phyloP scores from a whole-genome alignment of 2,888 invertebrate species.

The Clistopyga incitator region DNA sequence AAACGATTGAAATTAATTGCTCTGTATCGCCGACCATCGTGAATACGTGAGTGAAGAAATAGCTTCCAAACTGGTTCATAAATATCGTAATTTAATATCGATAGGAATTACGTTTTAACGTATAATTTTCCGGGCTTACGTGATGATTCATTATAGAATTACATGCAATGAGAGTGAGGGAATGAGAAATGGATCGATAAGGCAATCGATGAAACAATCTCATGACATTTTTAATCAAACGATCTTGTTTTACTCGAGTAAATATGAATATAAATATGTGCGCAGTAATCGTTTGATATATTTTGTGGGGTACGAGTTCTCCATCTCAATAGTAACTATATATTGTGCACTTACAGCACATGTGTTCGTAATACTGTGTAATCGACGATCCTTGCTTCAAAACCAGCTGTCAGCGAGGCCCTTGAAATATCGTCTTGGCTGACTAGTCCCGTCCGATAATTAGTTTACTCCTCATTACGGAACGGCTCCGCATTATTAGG shows the following conservation, averaged over 20 bases:
- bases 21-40: background rate
- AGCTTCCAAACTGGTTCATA: background rate
- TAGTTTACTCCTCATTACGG: constrained; percentile 83
- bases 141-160: background rate
- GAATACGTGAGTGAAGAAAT: background rate
- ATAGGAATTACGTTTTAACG: background rate
- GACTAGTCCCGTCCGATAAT: constrained; percentile 81
- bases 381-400: constrained; percentile 75
- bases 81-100: constrained; percentile 20
- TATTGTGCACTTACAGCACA: background rate
- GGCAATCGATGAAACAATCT: constrained; percentile 23
- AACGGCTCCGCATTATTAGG: constrained; percentile 80
- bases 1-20: background rate
- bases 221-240: constrained; percentile 31
- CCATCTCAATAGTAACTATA: background rate
- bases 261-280: background rate
- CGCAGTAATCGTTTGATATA: background rate
- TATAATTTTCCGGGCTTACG: constrained; percentile 16
- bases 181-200: constrained; percentile 3
- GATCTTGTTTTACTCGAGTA: background rate
- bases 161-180: background rate
- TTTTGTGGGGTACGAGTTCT: background rate
- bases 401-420: constrained; percentile 80
- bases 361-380: constrained; percentile 28
- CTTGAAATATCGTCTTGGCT: constrained; percentile 82